Percentiles rank a stretch among this genome's conserved stretches.
Conservation (phyloP, 1,140 invertebrate species). For the Scylla paramamosain region DNA sequence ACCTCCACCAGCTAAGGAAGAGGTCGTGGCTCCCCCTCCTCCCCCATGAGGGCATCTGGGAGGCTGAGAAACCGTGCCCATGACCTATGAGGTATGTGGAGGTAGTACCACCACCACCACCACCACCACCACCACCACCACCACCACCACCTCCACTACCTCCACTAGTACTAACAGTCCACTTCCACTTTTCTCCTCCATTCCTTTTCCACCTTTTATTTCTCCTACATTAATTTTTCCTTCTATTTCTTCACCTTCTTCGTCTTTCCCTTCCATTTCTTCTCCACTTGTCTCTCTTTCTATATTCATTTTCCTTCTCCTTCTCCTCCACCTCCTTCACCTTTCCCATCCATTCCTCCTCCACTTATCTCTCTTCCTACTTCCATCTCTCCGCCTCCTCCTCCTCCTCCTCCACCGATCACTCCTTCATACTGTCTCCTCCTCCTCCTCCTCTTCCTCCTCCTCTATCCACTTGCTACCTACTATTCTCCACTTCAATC, state of each 20-base stretch:
- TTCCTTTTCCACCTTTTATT: neutral
- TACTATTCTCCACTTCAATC: too few relatives aligned
- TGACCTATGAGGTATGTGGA: neutral
- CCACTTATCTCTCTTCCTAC: neutral
- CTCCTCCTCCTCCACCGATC: too few relatives aligned
- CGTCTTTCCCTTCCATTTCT: neutral
- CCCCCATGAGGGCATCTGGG: neutral
- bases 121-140: neutral
- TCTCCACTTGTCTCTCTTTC: neutral
- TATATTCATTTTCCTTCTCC: neutral
- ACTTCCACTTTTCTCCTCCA: neutral
- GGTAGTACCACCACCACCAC: neutral
- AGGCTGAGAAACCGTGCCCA: conserved; percentile 1
- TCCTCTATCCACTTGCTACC: too few relatives aligned
- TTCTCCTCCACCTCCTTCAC: neutral
- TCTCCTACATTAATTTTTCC: neutral
- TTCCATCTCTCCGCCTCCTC: too few relatives aligned
- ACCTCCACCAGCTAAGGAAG: neutral
- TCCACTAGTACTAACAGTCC: neutral
- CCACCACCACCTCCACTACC: neutral
- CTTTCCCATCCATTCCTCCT: neutral
- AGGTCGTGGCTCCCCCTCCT: neutral
- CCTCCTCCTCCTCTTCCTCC: too few relatives aligned
- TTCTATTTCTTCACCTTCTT: neutral
- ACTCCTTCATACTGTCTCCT: too few relatives aligned